Evolutionary conservation across 2,113 vertebrate species (phyloP).

Genomic region (Oryzias woworae): DNA sequence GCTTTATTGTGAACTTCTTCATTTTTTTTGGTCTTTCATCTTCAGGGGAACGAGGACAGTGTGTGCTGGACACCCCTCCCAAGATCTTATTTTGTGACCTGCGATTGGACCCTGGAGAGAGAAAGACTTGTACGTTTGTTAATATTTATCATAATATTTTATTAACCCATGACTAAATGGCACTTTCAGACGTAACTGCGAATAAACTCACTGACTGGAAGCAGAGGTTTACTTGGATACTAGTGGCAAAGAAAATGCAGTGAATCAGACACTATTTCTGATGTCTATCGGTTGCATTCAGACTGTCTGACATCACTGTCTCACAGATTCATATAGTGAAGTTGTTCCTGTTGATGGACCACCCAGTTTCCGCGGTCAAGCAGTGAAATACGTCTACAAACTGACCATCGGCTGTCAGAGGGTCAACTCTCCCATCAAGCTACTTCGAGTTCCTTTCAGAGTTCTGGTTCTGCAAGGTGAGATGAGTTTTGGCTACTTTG

Average conservation of each 20-base stretch:
- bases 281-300: not conserved
- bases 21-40: not conserved
- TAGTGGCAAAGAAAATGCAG: too few species aligned
- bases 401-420: conserved; percentile 97
- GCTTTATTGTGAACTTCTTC: not conserved
- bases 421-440: conserved; percentile 97
- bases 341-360: conserved; percentile 88
- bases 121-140: conserved; percentile 83
- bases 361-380: conserved; percentile 94
- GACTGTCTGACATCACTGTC: not conserved
- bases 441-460: conserved; percentile 92
- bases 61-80: conserved; percentile 94
- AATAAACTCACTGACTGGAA: too few species aligned
- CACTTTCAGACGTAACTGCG: too few species aligned
- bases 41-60: conserved; percentile 94
- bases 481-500: not conserved
- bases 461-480: conserved; percentile 92
- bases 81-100: conserved; percentile 99
- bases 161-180: not conserved
- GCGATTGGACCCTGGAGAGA: conserved; percentile 92
- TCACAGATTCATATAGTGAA: conserved; percentile 92
- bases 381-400: conserved; percentile 97
- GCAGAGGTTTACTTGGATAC: too few species aligned
- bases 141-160: not conserved
- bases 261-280: not conserved